Evolutionary conservation across 2,113 vertebrate species (phyloP).

Genomic region (Rhineura floridana): DNA sequence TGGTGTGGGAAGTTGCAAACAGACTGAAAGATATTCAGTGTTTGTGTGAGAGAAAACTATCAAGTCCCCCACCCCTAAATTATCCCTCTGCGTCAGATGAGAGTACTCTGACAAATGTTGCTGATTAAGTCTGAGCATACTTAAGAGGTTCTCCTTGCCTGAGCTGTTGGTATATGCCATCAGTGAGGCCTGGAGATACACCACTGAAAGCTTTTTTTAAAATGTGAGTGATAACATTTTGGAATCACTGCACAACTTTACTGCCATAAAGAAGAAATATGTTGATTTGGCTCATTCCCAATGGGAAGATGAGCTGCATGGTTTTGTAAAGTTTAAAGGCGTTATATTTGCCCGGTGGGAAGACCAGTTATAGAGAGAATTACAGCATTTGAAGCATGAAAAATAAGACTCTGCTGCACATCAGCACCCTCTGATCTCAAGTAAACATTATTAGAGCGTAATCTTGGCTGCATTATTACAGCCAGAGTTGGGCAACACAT

Average conservation of each 20-base stretch:
- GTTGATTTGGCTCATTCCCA: slow-evolving; percentile 74
- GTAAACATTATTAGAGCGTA: slow-evolving; percentile 53
- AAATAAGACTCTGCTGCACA: slow-evolving; percentile 60
- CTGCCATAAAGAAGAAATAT: slow-evolving; percentile 69
- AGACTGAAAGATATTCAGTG: slow-evolving; percentile 38
- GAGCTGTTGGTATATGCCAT: slow-evolving; percentile 37
- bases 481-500: slow-evolving; percentile 3
- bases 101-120: slow-evolving; percentile 43
- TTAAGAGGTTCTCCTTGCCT: slow-evolving; percentile 44
- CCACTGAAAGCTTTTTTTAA: slow-evolving; percentile 54
- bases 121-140: slow-evolving; percentile 53
- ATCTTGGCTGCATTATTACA: slow-evolving; percentile 49
- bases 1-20: slow-evolving; percentile 44
- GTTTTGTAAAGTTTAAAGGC: slow-evolving; percentile 67
- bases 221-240: slow-evolving; percentile 69
- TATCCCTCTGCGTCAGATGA: slow-evolving; percentile 43
- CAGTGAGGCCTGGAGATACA: slow-evolving; percentile 52
- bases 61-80: background rate
- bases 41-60: no score
- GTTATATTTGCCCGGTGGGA: slow-evolving; percentile 76
- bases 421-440: slow-evolving; percentile 55
- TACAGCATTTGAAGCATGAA: slow-evolving; percentile 69
- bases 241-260: slow-evolving; percentile 67
- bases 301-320: slow-evolving; percentile 68
- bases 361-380: slow-evolving; percentile 78